Base-by-base conservation (phyloP, 2,113 vertebrate species). In the Indicator indicator region DNA sequence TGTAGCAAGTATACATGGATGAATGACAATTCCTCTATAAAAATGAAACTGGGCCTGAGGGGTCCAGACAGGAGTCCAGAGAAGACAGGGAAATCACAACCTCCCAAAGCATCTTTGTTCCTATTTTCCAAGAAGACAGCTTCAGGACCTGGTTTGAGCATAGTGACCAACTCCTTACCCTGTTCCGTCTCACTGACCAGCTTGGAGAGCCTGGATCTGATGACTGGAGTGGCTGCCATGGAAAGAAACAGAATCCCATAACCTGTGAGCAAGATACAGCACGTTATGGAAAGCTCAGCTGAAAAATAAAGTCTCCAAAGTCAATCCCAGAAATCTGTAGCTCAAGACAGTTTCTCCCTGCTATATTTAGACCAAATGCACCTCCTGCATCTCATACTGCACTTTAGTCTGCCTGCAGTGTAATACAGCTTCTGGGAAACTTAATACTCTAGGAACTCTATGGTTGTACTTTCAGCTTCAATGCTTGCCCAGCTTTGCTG, bases 161-260 rank as follows among this genome's bases (percentile, higher is more conserved):
- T 1, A 50, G 18, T 5, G 11, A 26, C 4, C 15, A 30, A 89
- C 17, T 69, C 65, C 98, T 98, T 92, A 99, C 99, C 99, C 91
- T 99, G 99, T 33, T 99, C 98, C 0, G 97, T 98, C 28, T 97
- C 93, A 4, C 96, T 95, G 90, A 99, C 99, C 97, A 99, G 81
- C 94, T 98, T 99, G 76, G 99, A 99, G 76, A 99, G 97, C 94
- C 99, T 99, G 80, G 99, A 98, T 93, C 99, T 98, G 91, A 99
- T 96, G 69, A 99, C 97, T 17, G 99, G 99, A 8, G 99, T 99
- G 10, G 93, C 72, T 44, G 98, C 97, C 98, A 99, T 97, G 6
- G 98, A 98, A 88, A 99, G 97, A 83, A 99, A 99, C 33, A 98
- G 97, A 68, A 99, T 89, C 12, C 98, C 98, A 1, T 99, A 99